Conservation (phyloP, 2,797 vertebrate genomes). For the Coregonus ussuriensis region DNA sequence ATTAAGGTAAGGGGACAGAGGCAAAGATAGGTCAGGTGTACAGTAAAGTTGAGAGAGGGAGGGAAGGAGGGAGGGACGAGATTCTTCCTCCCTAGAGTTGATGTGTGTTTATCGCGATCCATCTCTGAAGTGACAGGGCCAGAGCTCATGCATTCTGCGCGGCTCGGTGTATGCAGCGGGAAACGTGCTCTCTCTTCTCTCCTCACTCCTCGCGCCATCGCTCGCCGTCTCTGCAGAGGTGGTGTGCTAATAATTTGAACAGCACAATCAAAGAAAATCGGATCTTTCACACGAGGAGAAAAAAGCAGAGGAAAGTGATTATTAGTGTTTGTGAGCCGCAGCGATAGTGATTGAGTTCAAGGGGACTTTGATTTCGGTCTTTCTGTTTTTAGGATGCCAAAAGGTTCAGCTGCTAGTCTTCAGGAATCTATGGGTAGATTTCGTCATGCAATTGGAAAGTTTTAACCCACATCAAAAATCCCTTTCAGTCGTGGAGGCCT, state of each 20-base stretch:
- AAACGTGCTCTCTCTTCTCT: conserved; percentile 56
- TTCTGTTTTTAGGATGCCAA: conserved; percentile 67
- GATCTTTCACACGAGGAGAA: conserved; percentile 76
- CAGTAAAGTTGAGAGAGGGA: conserved; percentile 45
- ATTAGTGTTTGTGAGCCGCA: conserved; percentile 80
- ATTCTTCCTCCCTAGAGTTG: conserved; percentile 11
- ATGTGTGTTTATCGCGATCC: conserved; percentile 65
- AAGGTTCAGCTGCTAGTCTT: conserved; percentile 65
- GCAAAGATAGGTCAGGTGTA: neutral
- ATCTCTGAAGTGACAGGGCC: conserved; percentile 77
- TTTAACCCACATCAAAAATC: conserved; percentile 51
- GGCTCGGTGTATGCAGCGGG: conserved; percentile 69
- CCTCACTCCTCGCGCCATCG: conserved; percentile 60
- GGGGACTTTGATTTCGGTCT: conserved; percentile 78
- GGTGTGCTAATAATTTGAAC: conserved; percentile 84
- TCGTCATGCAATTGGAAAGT: conserved; percentile 59
- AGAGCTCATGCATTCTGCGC: conserved; percentile 61
- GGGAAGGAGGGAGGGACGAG: neutral
- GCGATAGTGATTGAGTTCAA: conserved; percentile 77
- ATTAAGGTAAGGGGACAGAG: conserved; percentile 49
- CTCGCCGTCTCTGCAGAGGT: conserved; percentile 72
- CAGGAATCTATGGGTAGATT: conserved; percentile 66
- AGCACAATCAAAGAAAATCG: conserved; percentile 81
- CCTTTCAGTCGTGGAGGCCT: neutral
- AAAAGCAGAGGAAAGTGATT: conserved; percentile 71